Percentiles rank a stretch among this genome's conserved stretches.
Conservation (phyloP, 2,888 invertebrate species). For the Melieria picta region DNA sequence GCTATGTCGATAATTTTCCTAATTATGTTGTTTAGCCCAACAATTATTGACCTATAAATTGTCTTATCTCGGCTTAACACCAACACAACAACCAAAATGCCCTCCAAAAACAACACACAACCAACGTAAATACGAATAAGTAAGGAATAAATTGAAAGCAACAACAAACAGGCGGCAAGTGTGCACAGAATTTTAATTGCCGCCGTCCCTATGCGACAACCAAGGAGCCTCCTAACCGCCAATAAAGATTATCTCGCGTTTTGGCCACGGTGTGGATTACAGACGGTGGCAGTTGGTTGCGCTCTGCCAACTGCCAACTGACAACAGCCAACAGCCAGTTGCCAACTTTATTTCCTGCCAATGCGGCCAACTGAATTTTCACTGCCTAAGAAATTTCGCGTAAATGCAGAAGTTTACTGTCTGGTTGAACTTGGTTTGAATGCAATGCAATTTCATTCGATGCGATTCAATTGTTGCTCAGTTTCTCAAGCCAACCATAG, state of each 20-base stretch:
- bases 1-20: conserved; percentile 21
- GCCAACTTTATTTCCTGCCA: no score
- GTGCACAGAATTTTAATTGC: conserved; percentile 37
- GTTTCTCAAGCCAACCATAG: no score
- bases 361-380: no score
- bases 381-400: no score
- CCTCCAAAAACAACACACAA: conserved; percentile 9
- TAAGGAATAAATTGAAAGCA: no score
- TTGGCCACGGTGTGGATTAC: conserved; percentile 8
- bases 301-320: no score
- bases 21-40: conserved; percentile 46
- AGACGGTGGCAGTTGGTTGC: no score
- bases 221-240: not conserved
- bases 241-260: conserved; percentile 27
- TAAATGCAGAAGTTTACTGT: no score
- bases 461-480: no score
- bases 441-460: no score
- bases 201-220: conserved; percentile 1
- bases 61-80: conserved; percentile 31
- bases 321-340: no score
- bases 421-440: no score
- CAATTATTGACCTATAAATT: conserved; percentile 46
- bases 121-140: not conserved
- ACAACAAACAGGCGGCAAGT: not conserved
- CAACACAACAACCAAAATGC: conserved; percentile 12